Conservation (phyloP, 2,888 invertebrate species). For the Dromius quadrimaculatus region DNA sequence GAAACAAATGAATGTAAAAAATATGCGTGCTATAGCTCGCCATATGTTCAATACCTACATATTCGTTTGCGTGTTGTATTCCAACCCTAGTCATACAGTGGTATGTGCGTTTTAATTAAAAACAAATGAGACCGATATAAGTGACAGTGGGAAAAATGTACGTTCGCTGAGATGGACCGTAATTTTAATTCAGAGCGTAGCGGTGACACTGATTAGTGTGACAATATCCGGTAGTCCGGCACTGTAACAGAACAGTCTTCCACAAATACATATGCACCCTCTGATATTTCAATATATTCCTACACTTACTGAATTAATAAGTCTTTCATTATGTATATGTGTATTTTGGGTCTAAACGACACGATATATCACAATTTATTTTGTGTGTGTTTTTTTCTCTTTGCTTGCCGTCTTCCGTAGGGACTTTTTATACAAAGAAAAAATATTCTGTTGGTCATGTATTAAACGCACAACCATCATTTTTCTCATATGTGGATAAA, state of each 20-base stretch:
- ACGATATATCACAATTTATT: slow-evolving; percentile 47
- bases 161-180: slow-evolving; percentile 18
- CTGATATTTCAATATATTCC: slow-evolving; percentile 64
- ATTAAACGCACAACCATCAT: slow-evolving; percentile 35
- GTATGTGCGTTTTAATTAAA: slow-evolving; percentile 49
- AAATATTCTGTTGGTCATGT: slow-evolving; percentile 35
- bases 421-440: slow-evolving; percentile 19
- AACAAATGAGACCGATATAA: slow-evolving; percentile 50
- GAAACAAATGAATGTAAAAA: slow-evolving; percentile 30
- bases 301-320: slow-evolving; percentile 64
- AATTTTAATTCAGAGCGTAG: slow-evolving; percentile 31
- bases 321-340: slow-evolving; percentile 55
- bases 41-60: slow-evolving; percentile 9
- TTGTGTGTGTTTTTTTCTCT: slow-evolving; percentile 15
- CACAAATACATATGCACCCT: slow-evolving; percentile 66
- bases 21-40: slow-evolving; percentile 2
- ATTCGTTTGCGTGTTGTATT: slow-evolving; percentile 10
- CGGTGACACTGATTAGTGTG: slow-evolving; percentile 64
- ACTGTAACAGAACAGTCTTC: slow-evolving; percentile 63
- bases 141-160: slow-evolving; percentile 51
- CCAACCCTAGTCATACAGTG: slow-evolving; percentile 33
- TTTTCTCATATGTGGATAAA: slow-evolving; percentile 28
- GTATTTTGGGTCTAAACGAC: slow-evolving; percentile 44
- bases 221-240: slow-evolving; percentile 64
- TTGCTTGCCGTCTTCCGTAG: slow-evolving; percentile 1